Base-by-base conservation (phyloP, 2,888 invertebrate species). In the Cenopis cana region DNA sequence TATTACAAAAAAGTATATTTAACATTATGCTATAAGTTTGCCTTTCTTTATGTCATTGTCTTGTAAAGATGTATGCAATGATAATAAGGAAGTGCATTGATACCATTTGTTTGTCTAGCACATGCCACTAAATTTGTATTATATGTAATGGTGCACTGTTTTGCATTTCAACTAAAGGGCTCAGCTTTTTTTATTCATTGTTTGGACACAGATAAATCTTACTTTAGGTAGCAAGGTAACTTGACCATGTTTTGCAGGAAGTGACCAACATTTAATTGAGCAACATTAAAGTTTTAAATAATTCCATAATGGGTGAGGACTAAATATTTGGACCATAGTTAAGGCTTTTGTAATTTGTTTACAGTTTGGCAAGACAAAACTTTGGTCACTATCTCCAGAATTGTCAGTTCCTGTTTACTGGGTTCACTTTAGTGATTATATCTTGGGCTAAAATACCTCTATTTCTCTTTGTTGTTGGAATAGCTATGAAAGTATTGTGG, bases 41-140 rank as follows among this genome's bases (percentile, higher is more conserved):
- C 86, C 89, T 89, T 82, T 78, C 87, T 87, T 88, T 84, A 82
- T 86, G 85, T 81, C 74, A 81, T 81, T 82, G 85, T 83, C 82
- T 86, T 92, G 89, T 91, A 89, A 87, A 91, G 90, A 88, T 91
- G 88, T 90, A 89, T 90, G 85, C 82, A 80, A 80, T 85, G 81
- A 83, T 83, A 79, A 75, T 76, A 77, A 75, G 74, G 78, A 81
- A 78, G 80, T 76, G 74, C 77, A 79, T 75, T 84, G 81, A 80
- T 77, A 77, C 79, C 79, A 77, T 79, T 85, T 83, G 80, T 84
- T 85, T 85, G 81, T 80, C 81, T 78, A 78, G 84, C 85, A 87
- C 85, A 73, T 76, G 66, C 65, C 65, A 70, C 65, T 66, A 36
- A 49, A 61, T 20, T 61, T 61, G 66, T 61, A 46, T 67, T 49